Percentiles rank a stretch among this genome's conserved stretches.
These are phyloP conservation scores for Rhimphoctona megacephalus DNA, from an alignment of 2,888 invertebrate genomes.

Conservation along the genomic window DNA sequence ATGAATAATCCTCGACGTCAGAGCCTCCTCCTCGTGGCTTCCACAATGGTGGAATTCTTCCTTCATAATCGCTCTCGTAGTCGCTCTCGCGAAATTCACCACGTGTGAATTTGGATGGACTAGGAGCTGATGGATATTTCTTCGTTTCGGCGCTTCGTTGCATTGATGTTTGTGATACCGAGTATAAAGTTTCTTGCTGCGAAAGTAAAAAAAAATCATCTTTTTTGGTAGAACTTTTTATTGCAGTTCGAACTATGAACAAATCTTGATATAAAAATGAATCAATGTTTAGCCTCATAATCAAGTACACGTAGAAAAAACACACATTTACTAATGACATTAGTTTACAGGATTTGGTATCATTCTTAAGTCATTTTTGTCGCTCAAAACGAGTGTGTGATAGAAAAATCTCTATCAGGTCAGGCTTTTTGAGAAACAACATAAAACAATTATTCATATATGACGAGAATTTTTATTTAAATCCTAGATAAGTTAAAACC, in stretches of 20 bases:
- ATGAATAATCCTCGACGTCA: conserved; percentile 86
- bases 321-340: not conserved
- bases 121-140: conserved; percentile 86
- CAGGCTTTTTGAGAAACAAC: not conserved
- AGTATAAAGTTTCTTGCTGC: conserved; percentile 86
- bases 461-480: too few species aligned
- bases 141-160: conserved; percentile 69
- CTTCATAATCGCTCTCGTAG: conserved; percentile 90
- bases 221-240: not conserved
- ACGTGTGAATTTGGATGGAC: conserved; percentile 89
- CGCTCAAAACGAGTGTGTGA: not conserved
- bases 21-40: conserved; percentile 85
- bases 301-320: not conserved
- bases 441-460: too few species aligned
- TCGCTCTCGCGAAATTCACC: conserved; percentile 89
- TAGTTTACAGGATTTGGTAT: not conserved
- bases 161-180: conserved; percentile 84
- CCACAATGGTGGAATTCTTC: conserved; percentile 88
- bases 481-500: too few species aligned
- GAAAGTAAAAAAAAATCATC: conserved; percentile 36
- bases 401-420: not conserved
- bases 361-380: too few species aligned
- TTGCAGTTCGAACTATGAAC: not conserved
- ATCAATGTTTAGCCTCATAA: not conserved
- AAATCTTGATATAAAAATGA: not conserved